These are phyloP conservation scores for Grus americana DNA, from an alignment of 2,113 vertebrate species.

Conservation along the genomic window DNA sequence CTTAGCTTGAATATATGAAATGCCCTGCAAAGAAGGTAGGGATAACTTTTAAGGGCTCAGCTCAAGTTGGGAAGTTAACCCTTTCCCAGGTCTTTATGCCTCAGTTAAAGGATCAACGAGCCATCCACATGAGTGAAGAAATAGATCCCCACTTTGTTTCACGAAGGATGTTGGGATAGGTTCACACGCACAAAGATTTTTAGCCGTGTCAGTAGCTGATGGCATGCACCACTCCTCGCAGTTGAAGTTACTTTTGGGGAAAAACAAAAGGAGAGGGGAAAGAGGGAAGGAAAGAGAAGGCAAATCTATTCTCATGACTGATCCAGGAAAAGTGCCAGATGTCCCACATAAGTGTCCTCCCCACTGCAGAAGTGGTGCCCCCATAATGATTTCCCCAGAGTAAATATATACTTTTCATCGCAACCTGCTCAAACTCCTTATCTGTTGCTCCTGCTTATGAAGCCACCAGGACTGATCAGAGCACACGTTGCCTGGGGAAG, in stretches of 20 bases:
- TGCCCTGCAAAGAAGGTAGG: background rate
- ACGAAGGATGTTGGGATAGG: background rate
- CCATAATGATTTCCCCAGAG: background rate
- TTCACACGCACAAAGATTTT: background rate
- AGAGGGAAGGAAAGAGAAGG: background rate
- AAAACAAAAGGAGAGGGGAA: background rate
- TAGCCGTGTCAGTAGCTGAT: background rate
- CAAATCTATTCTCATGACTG: background rate
- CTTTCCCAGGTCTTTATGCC: background rate
- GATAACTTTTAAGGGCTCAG: background rate
- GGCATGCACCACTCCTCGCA: background rate
- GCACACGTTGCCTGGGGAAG: fast-evolving
- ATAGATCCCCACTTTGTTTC: background rate
- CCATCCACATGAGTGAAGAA: background rate
- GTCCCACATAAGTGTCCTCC: fast-evolving
- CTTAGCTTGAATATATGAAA: background rate
- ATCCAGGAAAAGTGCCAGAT: background rate
- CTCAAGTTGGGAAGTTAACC: background rate
- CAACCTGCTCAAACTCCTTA: background rate
- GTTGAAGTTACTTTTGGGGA: background rate
- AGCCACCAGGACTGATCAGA: background rate
- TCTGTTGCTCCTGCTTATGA: background rate
- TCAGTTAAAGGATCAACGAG: background rate
- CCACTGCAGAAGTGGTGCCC: background rate
- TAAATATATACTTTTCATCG: background rate